Evolutionary conservation across 2,113 vertebrate genomes (phyloP).

Genomic region (Antechinus flavipes): DNA sequence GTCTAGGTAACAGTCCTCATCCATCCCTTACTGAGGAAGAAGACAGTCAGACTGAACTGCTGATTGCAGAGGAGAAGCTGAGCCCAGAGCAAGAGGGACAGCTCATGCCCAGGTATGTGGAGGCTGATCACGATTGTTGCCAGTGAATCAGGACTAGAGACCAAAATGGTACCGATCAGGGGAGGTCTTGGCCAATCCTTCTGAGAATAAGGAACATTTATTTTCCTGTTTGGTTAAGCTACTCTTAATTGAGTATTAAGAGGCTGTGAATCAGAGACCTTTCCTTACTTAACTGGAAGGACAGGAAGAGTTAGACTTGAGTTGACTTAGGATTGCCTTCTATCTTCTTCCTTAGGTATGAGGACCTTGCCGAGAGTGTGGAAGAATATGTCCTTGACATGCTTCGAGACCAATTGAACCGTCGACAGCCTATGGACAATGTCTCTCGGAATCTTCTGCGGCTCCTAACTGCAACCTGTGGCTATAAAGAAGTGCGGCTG

Average conservation of each 20-base stretch:
- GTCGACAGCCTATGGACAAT: constrained; percentile 97
- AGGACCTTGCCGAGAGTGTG: constrained; percentile 95
- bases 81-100: constrained; percentile 97
- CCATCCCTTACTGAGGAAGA: constrained; percentile 97
- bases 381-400: constrained; percentile 97
- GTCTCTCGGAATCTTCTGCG: constrained; percentile 97
- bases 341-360: constrained; percentile 88
- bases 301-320: neutral
- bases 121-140: neutral
- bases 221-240: neutral
- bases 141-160: neutral
- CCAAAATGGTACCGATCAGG: neutral
- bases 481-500: constrained; percentile 95
- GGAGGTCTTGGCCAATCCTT: neutral
- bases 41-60: constrained; percentile 95
- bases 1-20: constrained; percentile 95
- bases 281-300: neutral
- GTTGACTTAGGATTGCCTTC: neutral
- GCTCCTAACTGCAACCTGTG: constrained; percentile 94
- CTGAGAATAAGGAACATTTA: neutral
- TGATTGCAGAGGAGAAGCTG: constrained; percentile 98
- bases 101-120: constrained; percentile 93
- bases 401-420: constrained; percentile 95
- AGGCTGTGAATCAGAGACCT: neutral
- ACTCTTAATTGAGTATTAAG: neutral